Evolutionary conservation across 2,888 invertebrate genomes (phyloP), one percentile per base, ranked within the genome.

Genomic region (Criorhina ranunculi): DNA sequence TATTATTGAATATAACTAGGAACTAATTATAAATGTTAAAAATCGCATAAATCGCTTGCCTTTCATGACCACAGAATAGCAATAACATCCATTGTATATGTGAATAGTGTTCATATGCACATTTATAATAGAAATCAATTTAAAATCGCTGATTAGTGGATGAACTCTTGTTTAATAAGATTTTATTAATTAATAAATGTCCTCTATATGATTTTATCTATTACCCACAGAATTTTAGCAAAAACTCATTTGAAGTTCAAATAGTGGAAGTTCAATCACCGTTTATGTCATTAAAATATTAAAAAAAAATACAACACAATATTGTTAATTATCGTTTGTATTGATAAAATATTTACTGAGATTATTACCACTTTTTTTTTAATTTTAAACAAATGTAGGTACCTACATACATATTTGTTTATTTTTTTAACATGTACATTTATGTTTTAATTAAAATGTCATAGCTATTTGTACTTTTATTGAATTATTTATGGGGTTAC

Each of bases 131-230:
- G 5, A 9, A 24, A 57, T 35, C 31, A 53, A 53, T 53, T 53
- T 53, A 17, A 17, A 55, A 37, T 57, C 55, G 19, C 17, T 57
- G 19, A 57, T 57, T 35, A 37, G 35, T 37, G 11, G 17, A 35
- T 35, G 55, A 11, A 0, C 4, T 19, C 17, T 7, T 35, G 55
- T 33, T 57, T 57, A 5, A 1, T 37, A 17, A 57, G 6, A 57
- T 29, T n/a, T 49, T 29, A 24, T 8, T 9, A 24, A 46, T 46
- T 24, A 9, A 55, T 55, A 55, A 57, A 11, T 19, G 35, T 17
- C 17, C 6, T 29, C 17, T 12, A 9, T 6, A 7, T 44, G 9
- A 5, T 12, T 11, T 12, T 40, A 12, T 40, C 5, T 24, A 40
- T 6, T 15, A 0, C 1, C 11, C 0, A 19, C 8, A 49, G 24